Base-by-base conservation (phyloP, 2,888 invertebrate species). In the Drosophila lutescens region DNA sequence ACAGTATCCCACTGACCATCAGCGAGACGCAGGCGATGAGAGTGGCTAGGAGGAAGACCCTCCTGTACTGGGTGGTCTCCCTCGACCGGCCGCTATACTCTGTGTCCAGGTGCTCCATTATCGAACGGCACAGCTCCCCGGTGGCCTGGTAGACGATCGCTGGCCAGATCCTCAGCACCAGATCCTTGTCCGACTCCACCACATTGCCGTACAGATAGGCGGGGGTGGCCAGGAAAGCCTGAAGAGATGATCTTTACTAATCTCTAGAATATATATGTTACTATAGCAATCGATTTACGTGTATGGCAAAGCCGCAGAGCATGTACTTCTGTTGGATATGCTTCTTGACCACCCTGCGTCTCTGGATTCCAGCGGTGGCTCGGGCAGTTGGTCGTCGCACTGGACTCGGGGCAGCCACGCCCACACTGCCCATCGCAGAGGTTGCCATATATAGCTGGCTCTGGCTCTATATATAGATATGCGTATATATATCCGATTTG, bases 241-340 rank as follows among this genome's bases (percentile, higher is more conserved):
- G 30, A 8, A 8, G 13, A 10, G 32, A 34, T 10, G 32, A 10
- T 34, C 32, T 34, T 10, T 34, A 26, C 5, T 26, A 26, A 26
- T 26, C 26, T 26, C 26, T 12, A 10, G 2, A 34, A 10, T 34
- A 12, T 34, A 34, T 34, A 32, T 32, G 12, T 34, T 0, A 10
- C 3, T 10, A 10, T 34, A 30, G 30, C 0, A 2, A 30, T 30
- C 30, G 30, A 30, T 43, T 89, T 91, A 92, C 92, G 89, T 92
- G 92, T 80, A 92, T 92, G 74, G 91, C 92, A 80, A 92, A 91
- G 75, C 92, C 92, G 88, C 92, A 92, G 79, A 92, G 86, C 86
- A 92, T 90, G 80, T 92, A 92, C 84, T 92, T 92, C 80, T 92
- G 92, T 85, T 92, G 92, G 65, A 92, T 91, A 81, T 92, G 92